Base-by-base conservation (phyloP, 2,113 vertebrate genomes). In the Rhineura floridana region DNA sequence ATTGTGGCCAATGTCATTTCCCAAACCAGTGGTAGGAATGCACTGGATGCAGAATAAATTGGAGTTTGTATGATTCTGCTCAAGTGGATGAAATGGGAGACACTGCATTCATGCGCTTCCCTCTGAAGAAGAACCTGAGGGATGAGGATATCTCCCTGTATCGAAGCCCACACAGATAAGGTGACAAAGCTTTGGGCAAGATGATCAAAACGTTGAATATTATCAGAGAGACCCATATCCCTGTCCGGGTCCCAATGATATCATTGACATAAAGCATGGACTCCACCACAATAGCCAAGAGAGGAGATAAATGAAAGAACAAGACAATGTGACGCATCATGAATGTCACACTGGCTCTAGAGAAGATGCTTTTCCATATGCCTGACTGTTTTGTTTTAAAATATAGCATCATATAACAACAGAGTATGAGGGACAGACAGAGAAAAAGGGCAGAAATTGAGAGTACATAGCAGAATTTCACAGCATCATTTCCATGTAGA, bases 321-420 rank as follows among this genome's bases (percentile, higher is more conserved):
- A 98, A 86, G 52, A 97, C 94, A 15, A 96, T 95, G 88, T 97
- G 97, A 89, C 98, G 97, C 94, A 97, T 96, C 78, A 98, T 70
- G 88, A 97, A 97, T 0, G 97, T 98, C 62, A 97, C 95, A 21
- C 92, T 97, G 59, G 97, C 97, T 90, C 97, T 95, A 91, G 93
- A 97, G 93, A 83, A 96, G 86, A 92, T 86, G 25, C 93, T 95
- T 17, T 94, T 90, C 97, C 97, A 97, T 88, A 97, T 96, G 72
- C 97, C 97, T 0, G 94, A 96, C 9, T 89, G 89, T 83, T 95
- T 96, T 46, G 97, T 97, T 91, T 96, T 97, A 89, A 95, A 96
- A 95, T 96, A 97, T 72, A 98, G 91, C 63, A 93, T 39, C 84
- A 95, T 83, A 62, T 97, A 97, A 82, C 97, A 97, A 83, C 92